Conservation (phyloP, 2,113 vertebrate genomes). For the Galbula dea region DNA sequence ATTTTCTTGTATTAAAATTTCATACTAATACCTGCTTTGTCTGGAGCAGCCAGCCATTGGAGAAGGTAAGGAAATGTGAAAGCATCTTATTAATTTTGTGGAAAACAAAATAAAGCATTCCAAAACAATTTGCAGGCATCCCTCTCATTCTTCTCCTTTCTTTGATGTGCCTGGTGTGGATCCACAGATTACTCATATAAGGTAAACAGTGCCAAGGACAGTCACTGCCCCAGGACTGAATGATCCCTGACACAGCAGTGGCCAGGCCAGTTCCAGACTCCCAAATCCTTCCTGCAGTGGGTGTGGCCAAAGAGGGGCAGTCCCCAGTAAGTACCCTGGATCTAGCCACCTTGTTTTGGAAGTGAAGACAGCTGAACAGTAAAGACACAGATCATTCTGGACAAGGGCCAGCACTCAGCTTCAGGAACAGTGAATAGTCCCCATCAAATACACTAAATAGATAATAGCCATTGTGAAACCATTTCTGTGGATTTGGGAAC, state of each 20-base stretch:
- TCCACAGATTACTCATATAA: background rate
- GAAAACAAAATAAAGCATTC: background rate
- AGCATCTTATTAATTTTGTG: background rate
- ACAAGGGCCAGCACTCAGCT: background rate
- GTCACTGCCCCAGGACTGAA: background rate
- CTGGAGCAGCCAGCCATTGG: background rate
- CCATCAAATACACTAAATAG: background rate
- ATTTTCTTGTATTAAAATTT: background rate
- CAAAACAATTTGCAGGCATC: background rate
- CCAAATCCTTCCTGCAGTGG: background rate
- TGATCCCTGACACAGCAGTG: background rate
- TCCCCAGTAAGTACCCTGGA: background rate
- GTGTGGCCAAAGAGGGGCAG: too few relatives aligned
- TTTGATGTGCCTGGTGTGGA: background rate
- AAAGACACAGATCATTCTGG: background rate
- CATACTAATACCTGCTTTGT: background rate
- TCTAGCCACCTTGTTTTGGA: background rate
- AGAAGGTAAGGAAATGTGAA: background rate
- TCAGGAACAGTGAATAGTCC: rapidly evolving
- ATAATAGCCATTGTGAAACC: background rate
- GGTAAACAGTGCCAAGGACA: background rate
- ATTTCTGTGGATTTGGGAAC: background rate
- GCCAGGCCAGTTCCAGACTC: background rate
- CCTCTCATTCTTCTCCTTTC: background rate
- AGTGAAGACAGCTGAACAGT: background rate